These are phyloP conservation scores for Tenthredo mesomela DNA, from an alignment of 2,888 invertebrate genomes.

Conservation along the genomic window DNA sequence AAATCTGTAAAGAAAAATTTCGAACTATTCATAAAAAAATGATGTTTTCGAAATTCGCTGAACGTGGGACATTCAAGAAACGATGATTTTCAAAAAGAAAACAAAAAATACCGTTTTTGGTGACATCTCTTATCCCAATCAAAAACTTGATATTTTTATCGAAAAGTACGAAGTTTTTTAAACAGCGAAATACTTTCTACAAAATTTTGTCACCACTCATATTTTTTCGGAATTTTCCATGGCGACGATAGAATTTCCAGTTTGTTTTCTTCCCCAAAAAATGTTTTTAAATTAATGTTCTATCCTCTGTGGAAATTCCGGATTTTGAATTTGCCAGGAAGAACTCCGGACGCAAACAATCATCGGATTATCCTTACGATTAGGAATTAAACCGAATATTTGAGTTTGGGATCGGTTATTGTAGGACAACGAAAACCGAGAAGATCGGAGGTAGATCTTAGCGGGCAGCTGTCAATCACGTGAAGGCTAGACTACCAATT, in stretches of 20 bases:
- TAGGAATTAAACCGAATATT: constrained; percentile 53
- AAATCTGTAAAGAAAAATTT: no score
- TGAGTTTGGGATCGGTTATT: constrained; percentile 53
- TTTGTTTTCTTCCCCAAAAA: neutral
- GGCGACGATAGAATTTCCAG: neutral
- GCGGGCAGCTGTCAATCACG: constrained; percentile 76
- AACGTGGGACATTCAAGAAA: no score
- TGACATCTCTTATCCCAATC: neutral
- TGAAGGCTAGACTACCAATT: constrained; percentile 77
- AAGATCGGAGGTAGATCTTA: constrained; percentile 57
- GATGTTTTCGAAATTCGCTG: no score
- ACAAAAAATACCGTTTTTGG: neutral
- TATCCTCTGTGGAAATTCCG: neutral
- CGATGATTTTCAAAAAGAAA: neutral
- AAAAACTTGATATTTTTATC: neutral
- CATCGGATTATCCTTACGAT: constrained; percentile 61
- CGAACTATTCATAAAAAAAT: no score
- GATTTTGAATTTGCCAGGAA: neutral
- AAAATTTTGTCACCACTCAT: neutral
- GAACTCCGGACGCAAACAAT: constrained; percentile 55
- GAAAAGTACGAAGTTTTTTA: no score
- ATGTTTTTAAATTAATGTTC: neutral
- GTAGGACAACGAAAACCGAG: constrained; percentile 51
- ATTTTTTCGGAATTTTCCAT: neutral
- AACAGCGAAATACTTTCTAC: neutral